A percentile compares a stretch with the other conserved stretches of the same genome.
These are phyloP conservation scores for Acomys russatus DNA, from an alignment of 2,797 vertebrate genomes.

Conservation along the genomic window DNA sequence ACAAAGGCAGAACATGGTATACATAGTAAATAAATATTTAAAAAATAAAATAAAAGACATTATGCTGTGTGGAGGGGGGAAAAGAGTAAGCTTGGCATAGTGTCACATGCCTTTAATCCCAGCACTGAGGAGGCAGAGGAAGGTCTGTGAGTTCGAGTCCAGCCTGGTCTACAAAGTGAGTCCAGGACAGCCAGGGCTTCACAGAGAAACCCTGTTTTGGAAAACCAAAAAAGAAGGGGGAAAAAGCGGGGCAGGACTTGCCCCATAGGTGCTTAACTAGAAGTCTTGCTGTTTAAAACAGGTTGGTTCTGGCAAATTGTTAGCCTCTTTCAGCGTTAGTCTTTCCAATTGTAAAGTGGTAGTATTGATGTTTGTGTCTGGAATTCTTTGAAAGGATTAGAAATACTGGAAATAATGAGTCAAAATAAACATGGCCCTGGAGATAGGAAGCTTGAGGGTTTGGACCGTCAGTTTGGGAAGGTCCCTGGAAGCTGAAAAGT, in stretches of 20 bases:
- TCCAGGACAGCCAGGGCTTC: too few species aligned
- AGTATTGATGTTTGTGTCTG: neutral
- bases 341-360: neutral
- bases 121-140: too few species aligned
- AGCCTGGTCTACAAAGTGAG: too few species aligned
- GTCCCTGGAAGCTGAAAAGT: neutral
- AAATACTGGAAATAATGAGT: slow-evolving; percentile 37
- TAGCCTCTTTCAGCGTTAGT: neutral
- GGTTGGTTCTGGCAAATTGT: neutral
- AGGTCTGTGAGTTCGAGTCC: too few species aligned
- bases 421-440: slow-evolving; percentile 6
- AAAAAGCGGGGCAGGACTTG: neutral
- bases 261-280: neutral
- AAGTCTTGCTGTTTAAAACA: neutral
- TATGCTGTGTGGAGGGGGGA: neutral
- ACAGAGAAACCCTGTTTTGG: too few species aligned
- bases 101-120: too few species aligned
- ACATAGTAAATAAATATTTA: neutral
- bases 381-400: slow-evolving; percentile 40
- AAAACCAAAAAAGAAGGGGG: neutral
- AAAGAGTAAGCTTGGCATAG: too few species aligned
- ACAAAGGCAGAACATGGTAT: too few species aligned
- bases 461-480: neutral
- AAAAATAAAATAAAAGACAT: neutral
- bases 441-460: neutral